Evolutionary conservation across 2,113 vertebrate genomes (phyloP).

Genomic region (Gavialis gangeticus): DNA sequence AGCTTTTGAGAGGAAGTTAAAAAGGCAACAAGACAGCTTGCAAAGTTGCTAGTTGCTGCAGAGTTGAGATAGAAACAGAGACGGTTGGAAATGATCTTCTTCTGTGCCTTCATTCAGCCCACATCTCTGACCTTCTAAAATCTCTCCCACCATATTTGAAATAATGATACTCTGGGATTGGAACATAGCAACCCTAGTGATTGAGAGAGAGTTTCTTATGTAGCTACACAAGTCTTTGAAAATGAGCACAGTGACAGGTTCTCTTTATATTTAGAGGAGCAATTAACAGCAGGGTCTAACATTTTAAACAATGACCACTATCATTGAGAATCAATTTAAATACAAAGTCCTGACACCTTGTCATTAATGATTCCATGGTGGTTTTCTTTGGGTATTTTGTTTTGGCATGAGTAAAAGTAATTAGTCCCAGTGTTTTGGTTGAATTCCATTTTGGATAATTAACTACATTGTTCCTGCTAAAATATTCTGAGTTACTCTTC

Average conservation of each 20-base stretch:
- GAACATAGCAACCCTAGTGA: not conserved
- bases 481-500: not conserved
- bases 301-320: not conserved
- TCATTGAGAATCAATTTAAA: not conserved
- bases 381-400: not conserved
- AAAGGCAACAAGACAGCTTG: not conserved
- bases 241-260: not conserved
- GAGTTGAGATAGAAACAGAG: not conserved
- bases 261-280: not conserved
- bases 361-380: not conserved
- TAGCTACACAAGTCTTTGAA: not conserved
- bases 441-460: slow-evolving; percentile 34
- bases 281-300: not conserved
- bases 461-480: slow-evolving; percentile 31
- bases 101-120: not conserved
- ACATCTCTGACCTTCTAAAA: not conserved
- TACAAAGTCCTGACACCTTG: not conserved
- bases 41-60: not conserved
- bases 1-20: not conserved
- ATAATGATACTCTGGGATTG: not conserved
- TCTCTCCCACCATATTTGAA: not conserved
- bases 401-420: slow-evolving; percentile 18
- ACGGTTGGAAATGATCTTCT: not conserved
- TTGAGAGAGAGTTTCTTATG: not conserved
- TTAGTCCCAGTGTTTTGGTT: not conserved